These are phyloP conservation scores for Peromyscus leucopus DNA, from an alignment of 2,113 vertebrate genomes.

Conservation along the genomic window DNA sequence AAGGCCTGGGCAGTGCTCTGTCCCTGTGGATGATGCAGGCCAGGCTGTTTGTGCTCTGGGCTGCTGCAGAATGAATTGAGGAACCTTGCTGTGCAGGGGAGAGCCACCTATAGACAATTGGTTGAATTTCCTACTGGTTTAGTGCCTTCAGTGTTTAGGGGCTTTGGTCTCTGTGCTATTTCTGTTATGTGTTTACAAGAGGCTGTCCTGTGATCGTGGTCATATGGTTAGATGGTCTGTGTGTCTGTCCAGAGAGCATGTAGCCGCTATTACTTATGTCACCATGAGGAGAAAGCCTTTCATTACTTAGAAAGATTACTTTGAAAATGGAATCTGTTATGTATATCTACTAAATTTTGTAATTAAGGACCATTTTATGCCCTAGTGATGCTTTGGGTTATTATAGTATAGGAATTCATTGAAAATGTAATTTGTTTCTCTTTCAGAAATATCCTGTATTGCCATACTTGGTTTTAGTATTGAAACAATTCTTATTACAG, in stretches of 20 bases:
- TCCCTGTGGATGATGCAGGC: background rate
- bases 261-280: background rate
- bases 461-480: conserved; percentile 97
- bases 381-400: background rate
- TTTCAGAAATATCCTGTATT: conserved; percentile 98
- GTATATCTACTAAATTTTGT: background rate
- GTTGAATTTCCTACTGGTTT: background rate
- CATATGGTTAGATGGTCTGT: background rate
- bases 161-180: background rate
- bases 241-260: background rate
- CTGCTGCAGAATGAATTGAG: background rate
- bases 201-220: accelerated
- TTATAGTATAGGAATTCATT: conserved; percentile 14
- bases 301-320: background rate
- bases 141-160: background rate
- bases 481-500: conserved; percentile 99
- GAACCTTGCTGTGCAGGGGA: background rate
- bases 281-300: background rate
- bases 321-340: background rate
- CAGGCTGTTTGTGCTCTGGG: no score
- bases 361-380: background rate
- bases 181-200: background rate
- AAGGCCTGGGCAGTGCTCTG: background rate
- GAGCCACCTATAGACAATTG: background rate
- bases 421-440: conserved; percentile 62